A percentile compares a stretch with the other conserved stretches of the same genome.
Conservation (phyloP, 2,113 vertebrate genomes). For the Hippocampus barbouri region DNA sequence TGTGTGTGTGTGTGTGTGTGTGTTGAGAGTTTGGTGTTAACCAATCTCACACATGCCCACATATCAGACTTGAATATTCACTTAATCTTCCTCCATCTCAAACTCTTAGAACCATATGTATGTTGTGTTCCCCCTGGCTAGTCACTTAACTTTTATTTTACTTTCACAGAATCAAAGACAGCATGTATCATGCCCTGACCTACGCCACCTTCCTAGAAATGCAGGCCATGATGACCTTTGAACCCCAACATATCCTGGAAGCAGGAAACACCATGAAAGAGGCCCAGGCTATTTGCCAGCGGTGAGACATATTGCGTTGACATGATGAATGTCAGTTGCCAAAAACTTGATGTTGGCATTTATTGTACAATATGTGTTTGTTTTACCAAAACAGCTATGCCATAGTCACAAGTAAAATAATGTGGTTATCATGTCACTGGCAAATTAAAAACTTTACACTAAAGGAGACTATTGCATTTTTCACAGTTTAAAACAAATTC, state of each 20-base stretch:
- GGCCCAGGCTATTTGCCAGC: conserved; percentile 87
- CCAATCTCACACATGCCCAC: not conserved
- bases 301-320: conserved; percentile 62
- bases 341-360: not conserved
- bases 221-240: conserved; percentile 99
- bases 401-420: too few species aligned
- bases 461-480: too few species aligned
- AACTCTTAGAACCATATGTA: not conserved
- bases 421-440: too few species aligned
- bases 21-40: not conserved
- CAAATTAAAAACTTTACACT: too few species aligned
- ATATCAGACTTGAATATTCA: not conserved
- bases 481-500: too few species aligned
- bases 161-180: conserved; percentile 84
- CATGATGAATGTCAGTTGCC: not conserved
- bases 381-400: too few species aligned
- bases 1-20: not conserved
- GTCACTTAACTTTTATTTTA: conserved; percentile 21
- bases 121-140: not conserved
- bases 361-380: not conserved
- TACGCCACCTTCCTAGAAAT: conserved; percentile 96
- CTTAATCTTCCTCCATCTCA: not conserved
- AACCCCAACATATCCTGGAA: conserved; percentile 86
- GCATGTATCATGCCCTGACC: conserved; percentile 95
- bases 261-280: conserved; percentile 95